Percentiles rank a stretch among this genome's conserved stretches.
Evolutionary conservation across 2,888 invertebrate species (phyloP).

Genomic region (Achlya flavicornis): DNA sequence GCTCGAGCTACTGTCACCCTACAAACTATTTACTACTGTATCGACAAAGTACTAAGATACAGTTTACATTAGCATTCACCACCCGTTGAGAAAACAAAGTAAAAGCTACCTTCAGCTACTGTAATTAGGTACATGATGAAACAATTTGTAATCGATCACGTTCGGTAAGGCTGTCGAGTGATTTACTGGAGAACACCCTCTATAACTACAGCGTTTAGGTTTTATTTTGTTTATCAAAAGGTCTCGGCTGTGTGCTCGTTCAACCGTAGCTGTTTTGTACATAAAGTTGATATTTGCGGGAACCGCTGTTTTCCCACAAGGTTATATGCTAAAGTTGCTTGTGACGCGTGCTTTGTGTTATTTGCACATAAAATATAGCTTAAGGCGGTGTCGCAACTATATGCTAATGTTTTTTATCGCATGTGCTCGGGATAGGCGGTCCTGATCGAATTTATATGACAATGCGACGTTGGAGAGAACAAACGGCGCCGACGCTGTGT

Average conservation of each 20-base stretch:
- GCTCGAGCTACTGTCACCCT: constrained; percentile 26
- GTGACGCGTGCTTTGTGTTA: constrained; percentile 52
- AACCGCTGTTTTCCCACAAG: constrained; percentile 40
- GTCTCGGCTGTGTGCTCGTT: constrained; percentile 30
- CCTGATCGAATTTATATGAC: constrained; percentile 64
- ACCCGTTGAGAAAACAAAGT: constrained; percentile 30
- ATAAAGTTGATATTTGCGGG: constrained; percentile 52
- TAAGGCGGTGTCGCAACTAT: constrained; percentile 48
- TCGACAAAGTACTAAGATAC: constrained; percentile 43
- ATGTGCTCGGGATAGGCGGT: constrained; percentile 48
- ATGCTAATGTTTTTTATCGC: constrained; percentile 70
- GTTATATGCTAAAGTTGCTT: constrained; percentile 35
- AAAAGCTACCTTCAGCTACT: constrained; percentile 61
- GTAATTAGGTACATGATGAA: constrained; percentile 68
- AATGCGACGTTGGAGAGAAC: constrained; percentile 43
- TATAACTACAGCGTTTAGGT: constrained; percentile 34
- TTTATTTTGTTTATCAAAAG: constrained; percentile 31
- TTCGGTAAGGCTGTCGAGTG: constrained; percentile 33
- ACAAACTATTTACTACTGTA: constrained; percentile 43
- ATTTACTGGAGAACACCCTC: constrained; percentile 44
- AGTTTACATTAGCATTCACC: constrained; percentile 45
- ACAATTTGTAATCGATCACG: constrained; percentile 65
- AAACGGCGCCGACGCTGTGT: constrained; percentile 41
- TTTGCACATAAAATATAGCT: constrained; percentile 60
- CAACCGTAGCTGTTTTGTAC: constrained; percentile 34